A percentile compares a stretch with the other conserved stretches of the same genome.
Evolutionary conservation across 2,113 vertebrate species (phyloP).

Genomic region (Progne subis): DNA sequence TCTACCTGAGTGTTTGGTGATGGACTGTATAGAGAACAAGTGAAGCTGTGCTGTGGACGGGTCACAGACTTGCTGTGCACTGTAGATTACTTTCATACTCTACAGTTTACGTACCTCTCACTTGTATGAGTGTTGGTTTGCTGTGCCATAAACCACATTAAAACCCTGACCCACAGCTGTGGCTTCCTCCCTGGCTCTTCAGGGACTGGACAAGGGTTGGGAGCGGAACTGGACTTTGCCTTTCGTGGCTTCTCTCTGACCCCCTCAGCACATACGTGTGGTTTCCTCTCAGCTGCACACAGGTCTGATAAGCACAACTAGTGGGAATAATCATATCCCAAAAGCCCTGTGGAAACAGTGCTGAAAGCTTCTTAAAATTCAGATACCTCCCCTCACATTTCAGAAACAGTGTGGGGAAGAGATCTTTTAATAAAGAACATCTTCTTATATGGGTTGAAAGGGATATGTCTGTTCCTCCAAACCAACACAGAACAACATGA

Average conservation of each 20-base stretch:
- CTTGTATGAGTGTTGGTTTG: not conserved
- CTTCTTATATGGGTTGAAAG: not conserved
- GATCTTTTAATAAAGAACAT: not conserved
- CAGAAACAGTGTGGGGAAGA: not conserved
- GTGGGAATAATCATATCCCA: not conserved
- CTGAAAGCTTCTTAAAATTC: not conserved
- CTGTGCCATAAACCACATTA: not conserved
- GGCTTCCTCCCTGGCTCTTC: not conserved
- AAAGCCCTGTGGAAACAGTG: not conserved
- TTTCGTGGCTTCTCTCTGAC: not conserved
- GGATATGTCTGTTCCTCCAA: not conserved
- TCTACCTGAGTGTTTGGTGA: not conserved
- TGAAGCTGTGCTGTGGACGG: not conserved
- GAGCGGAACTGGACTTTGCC: not conserved
- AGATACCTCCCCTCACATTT: not conserved
- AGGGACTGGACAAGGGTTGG: not conserved
- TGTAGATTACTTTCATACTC: not conserved
- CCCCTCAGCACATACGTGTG: not conserved
- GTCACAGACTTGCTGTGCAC: not conserved
- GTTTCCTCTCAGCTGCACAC: not conserved
- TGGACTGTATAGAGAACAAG: rapidly evolving
- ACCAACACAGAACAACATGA: not conserved
- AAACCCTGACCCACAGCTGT: not conserved
- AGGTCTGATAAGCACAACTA: not conserved
- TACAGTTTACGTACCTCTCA: not conserved